A percentile compares a stretch with the other conserved stretches of the same genome.
Evolutionary conservation across 2,888 invertebrate genomes (phyloP).

Genomic region (Cephus pulcher): DNA sequence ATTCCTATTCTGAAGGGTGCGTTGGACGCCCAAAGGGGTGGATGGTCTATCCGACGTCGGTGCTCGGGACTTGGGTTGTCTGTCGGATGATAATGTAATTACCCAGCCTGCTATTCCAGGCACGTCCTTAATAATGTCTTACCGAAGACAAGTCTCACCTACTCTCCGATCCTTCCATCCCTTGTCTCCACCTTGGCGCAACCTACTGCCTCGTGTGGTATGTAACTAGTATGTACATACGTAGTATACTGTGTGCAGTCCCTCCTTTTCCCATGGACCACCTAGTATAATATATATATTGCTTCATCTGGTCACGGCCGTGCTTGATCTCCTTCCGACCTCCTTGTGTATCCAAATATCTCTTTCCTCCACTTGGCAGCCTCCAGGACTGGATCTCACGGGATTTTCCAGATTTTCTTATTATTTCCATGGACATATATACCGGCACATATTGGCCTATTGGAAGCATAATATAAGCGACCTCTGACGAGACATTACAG

Average conservation of each 20-base stretch:
- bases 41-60: conserved; percentile 4
- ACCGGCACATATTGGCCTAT: background rate
- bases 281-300: background rate
- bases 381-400: background rate
- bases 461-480: background rate
- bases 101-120: conserved; percentile 40
- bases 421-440: background rate
- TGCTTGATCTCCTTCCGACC: background rate
- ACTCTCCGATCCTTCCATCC: conserved; percentile 26
- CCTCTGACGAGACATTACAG: background rate
- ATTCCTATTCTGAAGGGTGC: conserved; percentile 13
- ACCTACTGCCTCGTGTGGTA: conserved; percentile 17
- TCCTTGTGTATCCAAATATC: background rate
- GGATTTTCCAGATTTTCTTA: background rate
- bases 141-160: conserved; percentile 38
- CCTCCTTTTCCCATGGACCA: background rate
- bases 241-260: no score
- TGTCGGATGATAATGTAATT: conserved; percentile 42
- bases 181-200: conserved; percentile 21
- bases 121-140: conserved; percentile 50
- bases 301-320: no score
- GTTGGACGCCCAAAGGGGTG: conserved; percentile 1
- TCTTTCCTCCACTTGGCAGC: background rate
- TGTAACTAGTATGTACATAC: background rate
- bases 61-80: conserved; percentile 14